These are phyloP conservation scores for Coboldia fuscipes DNA, from an alignment of 1,140 invertebrate genomes.

Conservation along the genomic window DNA sequence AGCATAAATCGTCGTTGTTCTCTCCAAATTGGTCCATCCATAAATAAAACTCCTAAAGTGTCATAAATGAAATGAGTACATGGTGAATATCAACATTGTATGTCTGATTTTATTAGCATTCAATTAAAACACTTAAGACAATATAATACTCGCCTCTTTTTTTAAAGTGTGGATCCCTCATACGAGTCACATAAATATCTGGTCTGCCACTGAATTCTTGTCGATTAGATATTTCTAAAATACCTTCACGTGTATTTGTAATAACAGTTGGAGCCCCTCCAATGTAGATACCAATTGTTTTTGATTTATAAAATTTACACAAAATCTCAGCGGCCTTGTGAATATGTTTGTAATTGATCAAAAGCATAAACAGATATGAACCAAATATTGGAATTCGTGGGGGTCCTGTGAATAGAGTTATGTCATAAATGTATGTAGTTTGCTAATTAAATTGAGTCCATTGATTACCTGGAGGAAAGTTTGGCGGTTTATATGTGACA, in stretches of 20 bases:
- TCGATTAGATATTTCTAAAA: slow-evolving; percentile 20
- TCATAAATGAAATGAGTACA: neutral
- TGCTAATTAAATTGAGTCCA: no score
- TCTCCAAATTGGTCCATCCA: slow-evolving; percentile 41
- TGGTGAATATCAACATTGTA: no score
- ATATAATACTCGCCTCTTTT: slow-evolving; percentile 13
- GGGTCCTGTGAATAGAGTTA: no score
- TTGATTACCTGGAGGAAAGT: no score
- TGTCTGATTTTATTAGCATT: neutral
- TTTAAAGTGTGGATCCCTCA: slow-evolving; percentile 12
- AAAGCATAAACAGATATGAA: no score
- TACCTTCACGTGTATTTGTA: slow-evolving; percentile 17
- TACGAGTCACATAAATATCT: slow-evolving; percentile 5
- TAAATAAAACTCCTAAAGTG: slow-evolving; percentile 36
- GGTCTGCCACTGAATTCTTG: slow-evolving; percentile 23
- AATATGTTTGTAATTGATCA: no score
- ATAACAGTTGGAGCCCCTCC: slow-evolving; percentile 17
- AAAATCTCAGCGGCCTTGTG: no score
- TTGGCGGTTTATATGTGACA: no score
- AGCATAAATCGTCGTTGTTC: slow-evolving; percentile 48
- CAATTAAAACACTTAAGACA: neutral
- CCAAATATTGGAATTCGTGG: no score
- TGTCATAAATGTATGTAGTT: no score
- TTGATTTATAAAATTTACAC: no score
- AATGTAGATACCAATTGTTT: no score